phyloP scores from a whole-genome alignment of 2,888 invertebrate genomes.

The Eretmocerus hayati region DNA sequence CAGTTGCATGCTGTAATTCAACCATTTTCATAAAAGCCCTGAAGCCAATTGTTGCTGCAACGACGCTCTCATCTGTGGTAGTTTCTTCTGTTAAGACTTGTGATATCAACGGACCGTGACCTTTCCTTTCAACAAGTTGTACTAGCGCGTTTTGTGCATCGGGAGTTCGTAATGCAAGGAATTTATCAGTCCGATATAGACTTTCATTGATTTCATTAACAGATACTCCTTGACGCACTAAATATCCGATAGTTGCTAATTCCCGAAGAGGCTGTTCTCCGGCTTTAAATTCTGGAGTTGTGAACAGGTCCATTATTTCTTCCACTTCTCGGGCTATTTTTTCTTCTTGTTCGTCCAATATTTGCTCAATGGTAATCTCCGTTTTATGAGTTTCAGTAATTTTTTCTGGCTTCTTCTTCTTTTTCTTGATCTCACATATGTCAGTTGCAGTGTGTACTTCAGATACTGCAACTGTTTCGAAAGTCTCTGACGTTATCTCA shows the following conservation, averaged over 20 bases:
- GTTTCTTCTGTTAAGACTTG: conserved; percentile 77
- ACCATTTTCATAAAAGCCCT: conserved; percentile 82
- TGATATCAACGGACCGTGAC: conserved; percentile 72
- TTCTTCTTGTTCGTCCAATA: conserved; percentile 48
- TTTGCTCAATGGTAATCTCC: conserved; percentile 48
- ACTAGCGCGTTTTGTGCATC: conserved; percentile 80
- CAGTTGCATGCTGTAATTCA: conserved; percentile 69
- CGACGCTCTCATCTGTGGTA: conserved; percentile 65
- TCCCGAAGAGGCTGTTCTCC: conserved; percentile 74
- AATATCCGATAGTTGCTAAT: conserved; percentile 73
- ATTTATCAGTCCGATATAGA: conserved; percentile 70
- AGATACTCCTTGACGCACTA: conserved; percentile 68
- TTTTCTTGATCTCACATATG: conserved; percentile 47
- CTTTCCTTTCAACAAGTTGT: conserved; percentile 75
- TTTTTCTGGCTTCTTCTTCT: conserved; percentile 38
- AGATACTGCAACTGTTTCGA: conserved; percentile 54
- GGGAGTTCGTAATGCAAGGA: conserved; percentile 71
- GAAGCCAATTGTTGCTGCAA: conserved; percentile 77
- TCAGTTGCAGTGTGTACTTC: conserved; percentile 55
- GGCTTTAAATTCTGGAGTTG: conserved; percentile 72
- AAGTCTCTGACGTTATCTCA: conserved; percentile 34
- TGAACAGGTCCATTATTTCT: conserved; percentile 65
- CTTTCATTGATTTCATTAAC: conserved; percentile 67
- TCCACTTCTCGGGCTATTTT: conserved; percentile 66
- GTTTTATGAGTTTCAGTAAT: conserved; percentile 31